A percentile compares a stretch with the other conserved stretches of the same genome.
Conservation (phyloP, 2,797 vertebrate genomes). For the Muscicapa striata region DNA sequence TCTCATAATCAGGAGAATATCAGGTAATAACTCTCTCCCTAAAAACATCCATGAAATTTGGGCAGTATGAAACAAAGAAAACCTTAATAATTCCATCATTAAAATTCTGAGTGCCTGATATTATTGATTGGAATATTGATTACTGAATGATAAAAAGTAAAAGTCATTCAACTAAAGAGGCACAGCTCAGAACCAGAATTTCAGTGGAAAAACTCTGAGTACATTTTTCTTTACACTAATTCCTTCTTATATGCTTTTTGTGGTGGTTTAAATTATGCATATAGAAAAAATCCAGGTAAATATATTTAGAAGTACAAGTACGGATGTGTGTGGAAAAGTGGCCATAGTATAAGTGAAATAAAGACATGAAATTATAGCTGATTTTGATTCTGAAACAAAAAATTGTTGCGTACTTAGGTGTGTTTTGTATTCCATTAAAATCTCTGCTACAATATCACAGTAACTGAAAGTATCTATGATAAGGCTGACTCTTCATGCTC, state of each 20-base stretch:
- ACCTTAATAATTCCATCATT: not conserved
- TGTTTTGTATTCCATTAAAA: not conserved
- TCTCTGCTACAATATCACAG: not conserved
- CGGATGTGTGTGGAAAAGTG: not conserved
- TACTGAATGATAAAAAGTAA: not conserved
- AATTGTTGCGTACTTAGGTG: not conserved
- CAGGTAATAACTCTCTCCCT: not conserved
- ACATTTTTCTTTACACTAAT: not conserved
- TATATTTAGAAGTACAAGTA: not conserved
- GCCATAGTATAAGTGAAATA: not conserved
- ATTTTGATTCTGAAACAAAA: not conserved
- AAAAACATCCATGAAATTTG: not conserved
- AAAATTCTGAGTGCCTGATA: not conserved
- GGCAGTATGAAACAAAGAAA: not conserved
- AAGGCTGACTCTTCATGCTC: not conserved
- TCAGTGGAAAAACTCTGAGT: not conserved
- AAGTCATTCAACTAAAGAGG: not conserved
- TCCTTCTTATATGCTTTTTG: not conserved
- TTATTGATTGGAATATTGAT: not conserved
- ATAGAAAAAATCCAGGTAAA: not conserved
- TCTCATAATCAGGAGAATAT: not conserved
- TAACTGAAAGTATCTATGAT: not conserved
- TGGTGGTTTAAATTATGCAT: not conserved
- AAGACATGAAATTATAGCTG: not conserved
- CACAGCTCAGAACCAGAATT: not conserved